Base-by-base conservation (phyloP, 2,113 vertebrate species). In the Capreolus pygargus region DNA sequence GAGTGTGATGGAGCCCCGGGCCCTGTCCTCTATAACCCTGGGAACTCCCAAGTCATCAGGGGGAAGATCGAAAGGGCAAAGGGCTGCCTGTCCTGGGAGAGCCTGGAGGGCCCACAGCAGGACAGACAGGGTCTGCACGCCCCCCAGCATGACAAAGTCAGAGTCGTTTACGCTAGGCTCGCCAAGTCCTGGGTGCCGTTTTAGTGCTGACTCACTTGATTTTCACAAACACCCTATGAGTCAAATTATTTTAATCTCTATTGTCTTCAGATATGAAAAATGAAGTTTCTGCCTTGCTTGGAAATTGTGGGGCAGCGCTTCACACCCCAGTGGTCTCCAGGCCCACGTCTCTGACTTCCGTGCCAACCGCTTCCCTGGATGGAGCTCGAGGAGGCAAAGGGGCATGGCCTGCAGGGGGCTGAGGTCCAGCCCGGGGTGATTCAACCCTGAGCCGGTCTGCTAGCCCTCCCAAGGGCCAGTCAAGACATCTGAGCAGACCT, bases 391-490 rank as follows among this genome's bases (percentile, higher is more conserved):
- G 52, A 58, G 0, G 15, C 50, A 9, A 43, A 36, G 67, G 19
- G 54, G n/a, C 14, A 11, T 3, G 17, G 33, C 43, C 64, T 57
- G n/a, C 14, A 28, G n/a, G 54, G 15, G 13, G 33, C 70, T 43
- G 52, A 81, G 43, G 27, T 28, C 5, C 2, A 33, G 3, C 19
- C 3, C 14, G 0, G 15, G 8, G 0, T 16, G 43, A 47, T 58
- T 30, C n/a, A 11, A 43, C 21, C 2, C 17, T 14, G 47, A 55
- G 76, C 33, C 1, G 0, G 0, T 0, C 0, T 23, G 25, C 10
- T 10, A 3, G 3, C 2, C 33, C 27, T 7, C 10, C 16, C 15
- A 2, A 14, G 19, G 27, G 21, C 55, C 47, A 57, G 33, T 50
- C 27, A 4, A 19, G 64, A 25, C 85, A 6, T 50, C 15, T 23